Conservation (phyloP, 2,888 invertebrate genomes). For the Leucophora obtusa region DNA sequence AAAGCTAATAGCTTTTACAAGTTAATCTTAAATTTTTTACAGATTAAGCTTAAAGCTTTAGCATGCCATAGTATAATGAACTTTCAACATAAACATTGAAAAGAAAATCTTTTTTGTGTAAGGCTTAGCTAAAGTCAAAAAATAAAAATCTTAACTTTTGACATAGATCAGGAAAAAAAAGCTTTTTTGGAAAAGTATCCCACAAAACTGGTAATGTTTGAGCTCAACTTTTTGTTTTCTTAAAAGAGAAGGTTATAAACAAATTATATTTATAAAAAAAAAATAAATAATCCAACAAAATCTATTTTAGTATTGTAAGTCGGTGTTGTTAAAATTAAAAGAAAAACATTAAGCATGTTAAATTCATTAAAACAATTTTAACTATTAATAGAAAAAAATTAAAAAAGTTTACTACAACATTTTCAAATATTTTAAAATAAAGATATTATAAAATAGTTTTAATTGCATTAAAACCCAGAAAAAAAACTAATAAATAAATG, state of each 20-base stretch:
- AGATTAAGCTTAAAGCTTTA: not conserved
- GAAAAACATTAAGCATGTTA: conserved; percentile 41
- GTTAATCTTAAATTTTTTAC: not conserved
- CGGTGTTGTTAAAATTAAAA: conserved; percentile 51
- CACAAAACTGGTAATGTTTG: conserved; percentile 21
- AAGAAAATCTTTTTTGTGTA: not conserved
- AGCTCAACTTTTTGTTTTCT: conserved; percentile 21
- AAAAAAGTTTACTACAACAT: conserved; percentile 42
- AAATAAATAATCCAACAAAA: conserved; percentile 11
- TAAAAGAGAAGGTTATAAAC: not conserved
- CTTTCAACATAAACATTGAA: not conserved
- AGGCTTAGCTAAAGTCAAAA: not conserved
- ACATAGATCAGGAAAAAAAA: not conserved
- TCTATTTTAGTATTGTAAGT: conserved; percentile 47
- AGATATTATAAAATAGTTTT: conserved; percentile 49
- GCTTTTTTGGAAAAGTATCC: not conserved
- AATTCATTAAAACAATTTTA: conserved; percentile 49
- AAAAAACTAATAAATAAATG: conserved; percentile 38
- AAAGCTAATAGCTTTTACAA: not conserved
- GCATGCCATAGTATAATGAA: not conserved
- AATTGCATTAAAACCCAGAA: conserved; percentile 36
- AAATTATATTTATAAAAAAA: conserved; percentile 21
- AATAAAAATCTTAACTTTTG: not conserved
- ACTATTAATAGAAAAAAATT: conserved; percentile 25
- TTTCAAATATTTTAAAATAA: conserved; percentile 39